Evolutionary conservation across 2,113 vertebrate species (phyloP).

Genomic region (Rhagologus leucostigma): DNA sequence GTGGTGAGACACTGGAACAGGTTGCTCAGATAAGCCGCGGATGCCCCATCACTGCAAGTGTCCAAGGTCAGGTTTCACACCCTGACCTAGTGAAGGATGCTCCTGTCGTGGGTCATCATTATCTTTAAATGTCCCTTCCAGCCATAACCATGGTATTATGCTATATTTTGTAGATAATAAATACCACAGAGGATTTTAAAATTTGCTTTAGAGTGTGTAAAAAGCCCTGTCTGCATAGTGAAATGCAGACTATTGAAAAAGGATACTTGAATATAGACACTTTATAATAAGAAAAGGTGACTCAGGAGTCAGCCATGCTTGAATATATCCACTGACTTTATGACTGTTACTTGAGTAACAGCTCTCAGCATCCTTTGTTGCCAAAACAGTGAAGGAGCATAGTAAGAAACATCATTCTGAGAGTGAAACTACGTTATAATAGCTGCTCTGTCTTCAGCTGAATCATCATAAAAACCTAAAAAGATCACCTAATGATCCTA

Average conservation of each 20-base stretch:
- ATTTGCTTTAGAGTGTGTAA: not conserved
- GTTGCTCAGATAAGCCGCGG: not conserved
- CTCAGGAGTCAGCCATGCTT: not conserved
- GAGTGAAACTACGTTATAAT: not conserved
- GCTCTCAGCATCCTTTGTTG: not conserved
- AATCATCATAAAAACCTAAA: not conserved
- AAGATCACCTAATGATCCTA: not conserved
- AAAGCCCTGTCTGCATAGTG: fast-evolving
- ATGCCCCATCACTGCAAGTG: not conserved
- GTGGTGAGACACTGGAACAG: not conserved
- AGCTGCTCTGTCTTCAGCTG: not conserved
- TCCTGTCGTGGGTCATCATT: not conserved
- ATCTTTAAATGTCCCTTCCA: not conserved
- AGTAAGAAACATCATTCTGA: not conserved
- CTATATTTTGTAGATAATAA: not conserved
- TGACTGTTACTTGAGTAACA: not conserved
- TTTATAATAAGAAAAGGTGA: not conserved
- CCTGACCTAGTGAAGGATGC: not conserved
- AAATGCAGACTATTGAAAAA: not conserved
- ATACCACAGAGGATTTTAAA: fast-evolving
- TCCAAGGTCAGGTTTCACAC: not conserved
- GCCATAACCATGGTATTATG: not conserved
- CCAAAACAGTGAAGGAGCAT: not conserved
- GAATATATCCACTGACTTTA: not conserved
- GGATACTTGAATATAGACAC: not conserved